These are phyloP conservation scores for Megalops cyprinoides DNA, from an alignment of 2,797 vertebrate genomes.

Conservation along the genomic window DNA sequence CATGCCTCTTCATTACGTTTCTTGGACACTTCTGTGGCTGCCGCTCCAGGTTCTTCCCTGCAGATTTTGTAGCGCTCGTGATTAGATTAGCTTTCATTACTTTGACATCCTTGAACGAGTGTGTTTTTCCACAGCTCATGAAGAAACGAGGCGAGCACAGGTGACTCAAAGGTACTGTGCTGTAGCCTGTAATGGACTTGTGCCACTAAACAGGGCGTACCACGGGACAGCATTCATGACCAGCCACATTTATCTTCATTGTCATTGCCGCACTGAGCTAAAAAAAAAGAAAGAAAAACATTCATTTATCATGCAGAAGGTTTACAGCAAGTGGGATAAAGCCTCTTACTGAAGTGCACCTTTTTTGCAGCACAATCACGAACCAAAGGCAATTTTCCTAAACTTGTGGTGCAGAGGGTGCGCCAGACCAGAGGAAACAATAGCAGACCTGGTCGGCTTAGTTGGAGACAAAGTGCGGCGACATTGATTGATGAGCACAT, in stretches of 20 bases:
- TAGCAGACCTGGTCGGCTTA: too few relatives aligned
- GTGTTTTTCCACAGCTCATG: not conserved
- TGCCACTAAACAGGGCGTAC: not conserved
- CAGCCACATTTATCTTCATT: not conserved
- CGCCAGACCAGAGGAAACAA: too few relatives aligned
- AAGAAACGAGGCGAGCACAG: not conserved
- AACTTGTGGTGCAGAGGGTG: too few relatives aligned
- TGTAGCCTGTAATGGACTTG: not conserved
- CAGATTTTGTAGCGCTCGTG: not conserved
- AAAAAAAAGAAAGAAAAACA: not conserved
- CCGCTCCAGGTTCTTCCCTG: not conserved
- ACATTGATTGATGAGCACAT: slow-evolving; percentile 43
- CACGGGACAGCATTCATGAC: not conserved
- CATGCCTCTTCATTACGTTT: not conserved
- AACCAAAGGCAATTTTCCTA: not conserved
- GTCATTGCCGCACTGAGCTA: not conserved
- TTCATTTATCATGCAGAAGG: not conserved
- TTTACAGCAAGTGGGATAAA: not conserved
- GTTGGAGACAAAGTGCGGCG: slow-evolving; percentile 38
- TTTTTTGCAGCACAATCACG: not conserved
- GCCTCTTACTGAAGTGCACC: not conserved
- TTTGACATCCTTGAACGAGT: not conserved
- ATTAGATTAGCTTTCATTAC: not conserved
- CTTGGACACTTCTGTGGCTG: not conserved
- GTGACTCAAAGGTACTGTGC: not conserved